These are phyloP conservation scores for Drosophila lacertosa DNA, from an alignment of 1,140 invertebrate species.

Conservation along the genomic window DNA sequence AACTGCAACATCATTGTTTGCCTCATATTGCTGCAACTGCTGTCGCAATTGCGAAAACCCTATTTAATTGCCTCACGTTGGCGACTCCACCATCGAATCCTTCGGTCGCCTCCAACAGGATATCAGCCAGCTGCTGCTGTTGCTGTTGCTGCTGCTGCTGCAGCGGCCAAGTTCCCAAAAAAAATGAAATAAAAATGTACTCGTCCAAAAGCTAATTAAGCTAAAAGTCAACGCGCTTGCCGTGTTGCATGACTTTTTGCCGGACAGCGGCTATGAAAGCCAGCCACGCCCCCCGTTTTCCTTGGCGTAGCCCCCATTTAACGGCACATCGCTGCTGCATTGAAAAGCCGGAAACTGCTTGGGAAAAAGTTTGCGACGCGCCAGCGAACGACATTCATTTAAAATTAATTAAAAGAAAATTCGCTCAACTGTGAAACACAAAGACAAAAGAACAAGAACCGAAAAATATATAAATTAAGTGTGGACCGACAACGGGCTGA, in stretches of 20 bases:
- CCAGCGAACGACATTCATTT: slow-evolving; percentile 79
- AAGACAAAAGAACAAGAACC: slow-evolving; percentile 70
- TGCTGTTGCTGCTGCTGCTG: too few relatives aligned
- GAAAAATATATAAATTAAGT: slow-evolving; percentile 47
- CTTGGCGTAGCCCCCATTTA: background rate
- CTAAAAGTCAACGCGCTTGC: slow-evolving; percentile 70
- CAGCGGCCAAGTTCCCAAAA: background rate
- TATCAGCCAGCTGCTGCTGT: slow-evolving; percentile 22
- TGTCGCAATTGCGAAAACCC: slow-evolving; percentile 22
- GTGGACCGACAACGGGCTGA: background rate
- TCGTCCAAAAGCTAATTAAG: slow-evolving; percentile 77
- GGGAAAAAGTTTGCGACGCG: slow-evolving; percentile 75
- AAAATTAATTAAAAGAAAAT: slow-evolving; percentile 83
- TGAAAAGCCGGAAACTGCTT: slow-evolving; percentile 54
- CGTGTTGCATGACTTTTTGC: slow-evolving; percentile 22
- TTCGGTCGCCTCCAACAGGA: slow-evolving; percentile 8
- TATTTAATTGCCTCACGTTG: slow-evolving; percentile 72
- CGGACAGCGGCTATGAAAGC: slow-evolving; percentile 22
- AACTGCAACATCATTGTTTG: slow-evolving; percentile 61
- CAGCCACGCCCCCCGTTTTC: background rate
- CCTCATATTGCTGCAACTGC: slow-evolving; percentile 56
- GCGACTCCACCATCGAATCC: background rate
- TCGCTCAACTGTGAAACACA: slow-evolving; percentile 78
- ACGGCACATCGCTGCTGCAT: slow-evolving; percentile 26
- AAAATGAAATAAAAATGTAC: slow-evolving; percentile 14